Percentiles rank a stretch among this genome's conserved stretches.
Conservation (phyloP, 64 coral and sea anemone genomes). For the Trachythela sp. region DNA sequence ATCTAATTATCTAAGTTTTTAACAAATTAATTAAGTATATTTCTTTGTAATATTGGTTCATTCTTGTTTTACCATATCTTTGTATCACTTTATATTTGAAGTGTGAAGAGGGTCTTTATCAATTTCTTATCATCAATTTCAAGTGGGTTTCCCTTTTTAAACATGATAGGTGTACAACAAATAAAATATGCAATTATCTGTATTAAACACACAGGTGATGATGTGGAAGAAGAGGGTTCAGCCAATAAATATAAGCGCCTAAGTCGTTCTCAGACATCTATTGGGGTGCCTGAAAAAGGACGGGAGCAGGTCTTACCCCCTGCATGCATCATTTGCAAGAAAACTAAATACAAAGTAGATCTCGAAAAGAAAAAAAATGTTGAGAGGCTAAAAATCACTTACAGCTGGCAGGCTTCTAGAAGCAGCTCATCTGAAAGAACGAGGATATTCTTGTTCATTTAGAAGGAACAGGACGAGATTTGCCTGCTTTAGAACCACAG, state of each 20-base stretch:
- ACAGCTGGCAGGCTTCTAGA: slow-evolving; percentile 10
- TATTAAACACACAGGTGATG: not conserved
- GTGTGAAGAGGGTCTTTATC: too few species aligned
- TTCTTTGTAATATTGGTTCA: too few species aligned
- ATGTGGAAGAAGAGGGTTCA: not conserved
- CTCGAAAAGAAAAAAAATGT: not conserved
- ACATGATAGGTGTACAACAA: too few species aligned
- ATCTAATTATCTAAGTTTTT: too few species aligned
- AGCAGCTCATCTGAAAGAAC: not conserved
- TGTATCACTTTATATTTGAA: too few species aligned
- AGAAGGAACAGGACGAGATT: not conserved
- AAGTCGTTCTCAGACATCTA: not conserved
- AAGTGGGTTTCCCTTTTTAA: too few species aligned
- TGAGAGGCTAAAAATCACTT: not conserved
- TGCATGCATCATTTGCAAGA: not conserved
- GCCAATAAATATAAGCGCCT: not conserved
- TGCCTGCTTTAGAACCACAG: not conserved
- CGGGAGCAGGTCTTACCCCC: not conserved
- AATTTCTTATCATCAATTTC: too few species aligned
- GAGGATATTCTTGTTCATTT: slow-evolving; percentile 16
- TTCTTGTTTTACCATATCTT: too few species aligned
- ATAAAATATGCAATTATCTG: too few species aligned
- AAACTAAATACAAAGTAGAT: not conserved
- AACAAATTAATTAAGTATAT: too few species aligned
- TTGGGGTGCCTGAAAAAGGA: not conserved